phyloP scores from a whole-genome alignment of 2,797 vertebrate genomes.

The Clarias fuscus region DNA sequence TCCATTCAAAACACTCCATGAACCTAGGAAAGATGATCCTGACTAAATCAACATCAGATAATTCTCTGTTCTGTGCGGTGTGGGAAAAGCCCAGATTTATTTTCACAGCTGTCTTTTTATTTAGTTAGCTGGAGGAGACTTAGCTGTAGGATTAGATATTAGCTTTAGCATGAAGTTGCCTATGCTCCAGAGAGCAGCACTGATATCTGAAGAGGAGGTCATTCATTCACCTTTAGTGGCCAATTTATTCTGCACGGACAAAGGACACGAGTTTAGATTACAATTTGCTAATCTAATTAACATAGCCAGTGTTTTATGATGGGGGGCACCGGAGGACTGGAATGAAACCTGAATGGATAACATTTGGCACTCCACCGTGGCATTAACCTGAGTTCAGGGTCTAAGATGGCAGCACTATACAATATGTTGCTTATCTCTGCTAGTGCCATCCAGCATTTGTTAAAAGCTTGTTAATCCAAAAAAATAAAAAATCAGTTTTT shows the following conservation, averaged over 20 bases:
- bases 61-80: not conserved
- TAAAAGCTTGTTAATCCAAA: slow-evolving; percentile 13
- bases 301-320: not conserved
- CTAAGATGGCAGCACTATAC: not conserved
- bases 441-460: not conserved
- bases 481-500: slow-evolving; percentile 18
- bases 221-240: not conserved
- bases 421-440: not conserved
- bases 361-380: not conserved
- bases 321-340: not conserved
- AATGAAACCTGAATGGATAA: not conserved
- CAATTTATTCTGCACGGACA: not conserved
- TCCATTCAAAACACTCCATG: not conserved
- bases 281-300: not conserved
- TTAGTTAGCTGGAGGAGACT: not conserved
- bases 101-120: slow-evolving; percentile 9
- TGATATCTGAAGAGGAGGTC: not conserved
- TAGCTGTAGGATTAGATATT: not conserved
- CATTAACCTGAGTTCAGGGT: not conserved
- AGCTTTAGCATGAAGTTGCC: not conserved
- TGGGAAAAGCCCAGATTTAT: slow-evolving; percentile 3
- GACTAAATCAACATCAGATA: not conserved
- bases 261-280: not conserved
- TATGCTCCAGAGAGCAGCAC: not conserved
- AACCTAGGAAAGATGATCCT: slow-evolving; percentile 1